Base-by-base conservation (phyloP, 2,888 invertebrate species). In the Meiosimyza platycephala region DNA sequence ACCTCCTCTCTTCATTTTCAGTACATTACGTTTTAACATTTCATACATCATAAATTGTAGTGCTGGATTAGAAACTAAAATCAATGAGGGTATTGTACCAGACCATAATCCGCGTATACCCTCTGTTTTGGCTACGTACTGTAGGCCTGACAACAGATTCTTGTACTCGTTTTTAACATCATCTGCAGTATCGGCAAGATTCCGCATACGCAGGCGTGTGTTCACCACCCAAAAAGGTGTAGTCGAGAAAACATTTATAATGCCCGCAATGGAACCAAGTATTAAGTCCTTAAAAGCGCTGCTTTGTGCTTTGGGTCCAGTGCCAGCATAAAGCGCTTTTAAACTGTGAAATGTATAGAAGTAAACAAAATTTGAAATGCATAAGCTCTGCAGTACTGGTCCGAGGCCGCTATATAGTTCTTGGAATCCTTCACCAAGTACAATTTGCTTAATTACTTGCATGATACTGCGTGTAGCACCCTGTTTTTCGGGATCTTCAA, bases 21-120 rank as follows among this genome's bases (percentile, higher is more conserved):
- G 86, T 22, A 94, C 85, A 78, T 90, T 90, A 73, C 95, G 89
- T 86, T 97, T 97, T 15, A 97, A 88, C 70, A 92, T 88, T 87
- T 97, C 97, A 85, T 97, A 97, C 68, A 95, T 92, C 91, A 96
- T 95, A 84, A 97, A 97, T 85, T 97, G 96, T 76, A 97, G 91
- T 1, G 96, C 95, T 16, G 97, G 97, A 88, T 97, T 97, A 12
- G 92, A 90, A 22, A 95, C 95, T 52, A 97, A 88, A 73, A 97
- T 88, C n/a, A 97, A 86, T 1, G 96, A 96, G 4, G 97, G 94
- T 51, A 93, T 85, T 0, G 94, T 91, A 13, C 96, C 95, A 47
- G 94, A 92, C 96, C 96, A 97, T 48, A 97, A 88, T 0, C 93
- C 92, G 71, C 86, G 84, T 1, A 92, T 76, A 13, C 97, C 97